Conservation (phyloP, 2,113 vertebrate genomes). For the Plectropomus leopardus region DNA sequence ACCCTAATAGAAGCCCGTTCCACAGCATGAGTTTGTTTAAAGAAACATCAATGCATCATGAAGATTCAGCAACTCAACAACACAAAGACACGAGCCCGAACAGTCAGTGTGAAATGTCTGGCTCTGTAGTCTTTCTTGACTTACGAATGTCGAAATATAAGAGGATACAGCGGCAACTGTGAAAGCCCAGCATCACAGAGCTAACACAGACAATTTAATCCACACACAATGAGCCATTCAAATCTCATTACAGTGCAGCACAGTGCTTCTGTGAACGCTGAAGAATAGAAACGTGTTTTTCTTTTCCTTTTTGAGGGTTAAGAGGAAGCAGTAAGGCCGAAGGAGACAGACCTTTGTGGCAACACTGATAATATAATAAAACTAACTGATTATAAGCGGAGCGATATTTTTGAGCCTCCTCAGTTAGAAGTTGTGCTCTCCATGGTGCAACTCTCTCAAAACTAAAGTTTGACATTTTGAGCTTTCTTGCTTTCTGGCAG, state of each 20-base stretch:
- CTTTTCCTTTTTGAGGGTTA: conserved; percentile 3
- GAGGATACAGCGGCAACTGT: conserved; percentile 39
- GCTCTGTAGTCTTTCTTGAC: conserved; percentile 40
- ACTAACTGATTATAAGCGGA: neutral
- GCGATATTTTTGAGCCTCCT: neutral
- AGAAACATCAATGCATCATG: conserved; percentile 6
- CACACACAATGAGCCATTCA: conserved; percentile 54
- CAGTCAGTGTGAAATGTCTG: conserved; percentile 31
- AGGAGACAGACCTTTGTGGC: neutral
- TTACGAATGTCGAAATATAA: conserved; percentile 45
- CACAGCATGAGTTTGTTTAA: conserved; percentile 7
- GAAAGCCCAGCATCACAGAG: conserved; percentile 43
- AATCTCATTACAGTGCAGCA: conserved; percentile 60
- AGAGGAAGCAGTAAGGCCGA: conserved; percentile 17
- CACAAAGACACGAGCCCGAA: conserved; percentile 26
- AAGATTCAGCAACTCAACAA: conserved; percentile 40
- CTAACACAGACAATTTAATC: conserved; percentile 57
- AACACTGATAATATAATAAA: conserved; percentile 14
- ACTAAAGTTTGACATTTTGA: neutral
- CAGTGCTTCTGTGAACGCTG: conserved; percentile 21
- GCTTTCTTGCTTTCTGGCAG: neutral
- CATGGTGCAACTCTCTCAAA: neutral
- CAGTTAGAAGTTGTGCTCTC: neutral
- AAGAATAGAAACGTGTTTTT: conserved; percentile 28
- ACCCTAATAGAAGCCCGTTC: conserved; percentile 3